A percentile compares a stretch with the other conserved stretches of the same genome.
phyloP scores from a whole-genome alignment of 2,797 vertebrate genomes.

The Ispidina lecontei region DNA sequence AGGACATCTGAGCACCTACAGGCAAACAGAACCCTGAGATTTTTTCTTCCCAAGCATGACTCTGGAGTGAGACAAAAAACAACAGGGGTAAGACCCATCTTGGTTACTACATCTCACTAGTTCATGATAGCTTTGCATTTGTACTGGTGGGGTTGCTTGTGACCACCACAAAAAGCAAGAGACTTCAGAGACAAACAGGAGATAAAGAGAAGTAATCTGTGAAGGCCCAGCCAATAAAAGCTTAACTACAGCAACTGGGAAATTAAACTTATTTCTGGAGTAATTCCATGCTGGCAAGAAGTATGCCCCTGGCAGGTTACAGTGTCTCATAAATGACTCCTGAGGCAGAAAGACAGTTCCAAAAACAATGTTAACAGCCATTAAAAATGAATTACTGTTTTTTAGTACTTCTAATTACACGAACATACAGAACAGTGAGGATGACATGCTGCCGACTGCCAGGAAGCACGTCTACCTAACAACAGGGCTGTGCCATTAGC shows the following conservation, averaged over 20 bases:
- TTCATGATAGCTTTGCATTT: background rate
- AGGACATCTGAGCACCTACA: background rate
- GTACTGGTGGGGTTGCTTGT: background rate
- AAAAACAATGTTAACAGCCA: conserved; percentile 66
- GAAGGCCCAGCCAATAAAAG: conserved; percentile 36
- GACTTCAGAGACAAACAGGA: background rate
- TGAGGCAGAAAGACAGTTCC: conserved; percentile 58
- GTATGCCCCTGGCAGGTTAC: conserved; percentile 48
- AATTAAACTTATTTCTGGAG: conserved; percentile 57
- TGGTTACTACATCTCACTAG: background rate
- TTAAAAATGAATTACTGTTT: conserved; percentile 66
- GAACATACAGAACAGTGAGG: conserved; percentile 42
- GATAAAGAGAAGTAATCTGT: background rate
- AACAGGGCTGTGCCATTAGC: background rate
- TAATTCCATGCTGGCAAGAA: conserved; percentile 63
- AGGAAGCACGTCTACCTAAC: conserved; percentile 21
- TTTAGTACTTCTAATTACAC: conserved; percentile 66
- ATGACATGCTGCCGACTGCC: background rate
- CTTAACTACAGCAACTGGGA: conserved; percentile 38
- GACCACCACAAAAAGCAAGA: background rate
- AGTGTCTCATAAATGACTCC: conserved; percentile 60
- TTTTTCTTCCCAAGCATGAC: background rate
- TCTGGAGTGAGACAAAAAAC: background rate
- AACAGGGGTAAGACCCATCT: background rate
- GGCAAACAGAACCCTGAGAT: background rate